Evolutionary conservation across 1,140 invertebrate species (phyloP), one percentile per base, ranked within the genome.

Genomic region (Drosophila sucinea): DNA sequence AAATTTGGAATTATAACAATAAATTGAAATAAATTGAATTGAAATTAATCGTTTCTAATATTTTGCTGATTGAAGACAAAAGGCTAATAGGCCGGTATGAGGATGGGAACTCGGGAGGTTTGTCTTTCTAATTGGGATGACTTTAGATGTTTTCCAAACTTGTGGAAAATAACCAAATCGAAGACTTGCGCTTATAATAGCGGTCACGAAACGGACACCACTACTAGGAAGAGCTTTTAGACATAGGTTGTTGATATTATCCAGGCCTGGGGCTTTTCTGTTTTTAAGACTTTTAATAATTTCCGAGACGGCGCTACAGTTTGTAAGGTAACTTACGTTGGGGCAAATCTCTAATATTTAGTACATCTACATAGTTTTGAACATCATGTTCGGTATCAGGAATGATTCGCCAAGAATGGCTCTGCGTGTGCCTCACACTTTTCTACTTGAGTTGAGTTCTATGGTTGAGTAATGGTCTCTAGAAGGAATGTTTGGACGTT

Each of bases 31-130:
- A 17, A 17, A 17, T 17, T 17, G 17, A 17, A 17, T 17, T 17
- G 17, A 17, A 17, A 32, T 35, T 35, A n/a, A 60, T 40, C 35
- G 27, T 65, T 55, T 55, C 47, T 3, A 54, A 30, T 33, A 64
- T 56, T 64, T 64, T 64, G 51, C 61, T 64, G 29, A 64, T 10
- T 35, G 61, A 6, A 29, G 61, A 64, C 51, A 55, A 7, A 5
- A 65, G 47, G 47, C 62, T 65, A 54, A 55, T 29, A 55, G 54
- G 47, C 25, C 51, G 62, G 29, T 64, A 55, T 29, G 62, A 65
- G 6, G 62, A 55, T 10, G 17, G 47, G 7, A 10, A 23, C 6
- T 65, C 47, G n/a, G 60, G 25, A 47, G 60, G 60, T 27, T 62
- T 44, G 38, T 25, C 17, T 62, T 62, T 41, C n/a, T 47, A 44